phyloP scores from a whole-genome alignment of 2,113 vertebrate genomes.

The Eptesicus fuscus region DNA sequence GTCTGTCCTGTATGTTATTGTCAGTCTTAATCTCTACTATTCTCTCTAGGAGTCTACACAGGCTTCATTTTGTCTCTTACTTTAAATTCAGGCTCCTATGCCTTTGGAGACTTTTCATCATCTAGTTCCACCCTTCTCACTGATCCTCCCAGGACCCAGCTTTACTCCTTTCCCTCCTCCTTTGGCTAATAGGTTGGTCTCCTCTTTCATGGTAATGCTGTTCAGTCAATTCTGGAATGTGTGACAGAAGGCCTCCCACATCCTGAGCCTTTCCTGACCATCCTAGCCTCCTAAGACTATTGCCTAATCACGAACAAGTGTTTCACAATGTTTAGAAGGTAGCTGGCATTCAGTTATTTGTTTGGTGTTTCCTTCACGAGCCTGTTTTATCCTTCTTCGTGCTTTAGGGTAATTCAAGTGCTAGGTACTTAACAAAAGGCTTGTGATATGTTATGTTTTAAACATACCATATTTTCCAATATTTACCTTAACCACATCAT shows the following conservation, averaged over 20 bases:
- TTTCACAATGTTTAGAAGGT: neutral
- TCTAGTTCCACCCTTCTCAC: neutral
- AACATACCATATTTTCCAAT: neutral
- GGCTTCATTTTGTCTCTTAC: neutral
- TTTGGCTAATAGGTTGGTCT: neutral
- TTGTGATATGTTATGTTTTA: neutral
- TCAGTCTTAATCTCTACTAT: neutral
- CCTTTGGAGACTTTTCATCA: neutral
- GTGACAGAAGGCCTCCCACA: neutral
- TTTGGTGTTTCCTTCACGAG: neutral
- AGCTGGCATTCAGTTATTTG: neutral
- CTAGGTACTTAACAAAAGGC: neutral
- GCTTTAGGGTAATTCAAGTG: neutral
- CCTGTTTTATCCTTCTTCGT: neutral
- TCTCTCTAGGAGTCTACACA: neutral
- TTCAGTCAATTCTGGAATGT: neutral
- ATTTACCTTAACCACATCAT: neutral
- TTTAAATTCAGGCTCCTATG: neutral
- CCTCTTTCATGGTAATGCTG: neutral
- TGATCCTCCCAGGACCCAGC: neutral
- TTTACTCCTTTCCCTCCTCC: neutral
- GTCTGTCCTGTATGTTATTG: neutral
- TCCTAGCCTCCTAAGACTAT: neutral
- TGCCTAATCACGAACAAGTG: neutral
- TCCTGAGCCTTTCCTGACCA: neutral